Percentiles rank a stretch among this genome's conserved stretches.
phyloP scores from a whole-genome alignment of 2,113 vertebrate genomes.

The Herpetotheres cachinnans region DNA sequence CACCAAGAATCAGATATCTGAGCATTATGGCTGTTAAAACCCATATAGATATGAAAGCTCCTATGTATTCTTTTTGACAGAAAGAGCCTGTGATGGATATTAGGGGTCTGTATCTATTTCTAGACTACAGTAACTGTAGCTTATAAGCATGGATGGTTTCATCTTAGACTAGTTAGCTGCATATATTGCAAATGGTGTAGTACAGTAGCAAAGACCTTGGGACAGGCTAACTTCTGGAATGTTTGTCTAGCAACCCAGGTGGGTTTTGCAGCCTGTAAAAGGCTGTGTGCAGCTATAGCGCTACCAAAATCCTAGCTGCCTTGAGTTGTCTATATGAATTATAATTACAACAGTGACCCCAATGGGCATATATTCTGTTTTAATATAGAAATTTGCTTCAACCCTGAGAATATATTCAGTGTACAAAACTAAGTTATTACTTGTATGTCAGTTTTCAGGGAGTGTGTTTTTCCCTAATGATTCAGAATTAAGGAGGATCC shows the following conservation, averaged over 20 bases:
- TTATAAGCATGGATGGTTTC: background rate
- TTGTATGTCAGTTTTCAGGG: slow-evolving; percentile 1
- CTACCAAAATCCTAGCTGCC: background rate
- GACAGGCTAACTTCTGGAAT: background rate
- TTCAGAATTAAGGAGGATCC: slow-evolving; percentile 29
- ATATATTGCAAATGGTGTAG: background rate
- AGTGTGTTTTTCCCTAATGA: background rate
- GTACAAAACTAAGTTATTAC: background rate
- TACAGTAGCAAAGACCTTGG: background rate
- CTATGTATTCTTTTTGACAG: background rate
- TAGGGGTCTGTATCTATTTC: background rate
- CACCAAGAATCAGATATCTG: background rate
- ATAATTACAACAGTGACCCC: background rate
- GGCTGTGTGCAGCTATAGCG: background rate
- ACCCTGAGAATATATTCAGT: background rate
- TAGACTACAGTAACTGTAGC: background rate
- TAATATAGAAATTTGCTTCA: background rate
- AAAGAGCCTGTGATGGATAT: background rate
- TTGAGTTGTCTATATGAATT: background rate
- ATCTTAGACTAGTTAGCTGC: background rate
- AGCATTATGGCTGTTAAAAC: background rate
- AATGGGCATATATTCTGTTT: background rate
- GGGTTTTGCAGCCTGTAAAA: background rate
- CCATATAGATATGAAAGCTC: background rate
- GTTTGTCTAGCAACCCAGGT: background rate